Evolutionary conservation across 1,140 invertebrate genomes (phyloP).

Genomic region (Metaphire vulgaris): DNA sequence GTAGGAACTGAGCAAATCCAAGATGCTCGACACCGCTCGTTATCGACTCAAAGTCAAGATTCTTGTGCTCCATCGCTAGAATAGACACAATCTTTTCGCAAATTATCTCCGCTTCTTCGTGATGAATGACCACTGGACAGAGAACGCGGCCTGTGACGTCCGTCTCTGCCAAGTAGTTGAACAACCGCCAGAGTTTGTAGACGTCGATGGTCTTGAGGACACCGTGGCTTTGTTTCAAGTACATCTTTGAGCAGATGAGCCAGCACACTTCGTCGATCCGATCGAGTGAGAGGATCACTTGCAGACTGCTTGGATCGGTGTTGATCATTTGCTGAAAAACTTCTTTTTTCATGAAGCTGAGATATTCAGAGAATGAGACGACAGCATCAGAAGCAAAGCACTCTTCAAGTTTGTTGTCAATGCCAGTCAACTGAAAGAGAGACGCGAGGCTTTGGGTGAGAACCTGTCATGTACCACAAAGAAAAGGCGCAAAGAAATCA

Average conservation of each 20-base stretch:
- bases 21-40: conserved; percentile 47
- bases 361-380: conserved; percentile 66
- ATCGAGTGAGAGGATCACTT: conserved; percentile 55
- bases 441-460: conserved; percentile 67
- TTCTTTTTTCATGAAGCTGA: conserved; percentile 67
- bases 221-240: conserved; percentile 56
- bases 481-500: no score
- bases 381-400: conserved; percentile 59
- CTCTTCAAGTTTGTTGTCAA: conserved; percentile 70
- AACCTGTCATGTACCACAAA: conserved; percentile 63
- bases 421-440: conserved; percentile 64
- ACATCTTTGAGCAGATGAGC: conserved; percentile 65
- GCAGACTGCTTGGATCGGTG: conserved; percentile 13
- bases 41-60: conserved; percentile 15
- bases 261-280: conserved; percentile 66
- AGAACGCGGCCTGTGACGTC: conserved; percentile 36
- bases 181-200: conserved; percentile 70
- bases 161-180: conserved; percentile 65
- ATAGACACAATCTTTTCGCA: conserved; percentile 40
- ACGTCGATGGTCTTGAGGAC: conserved; percentile 61
- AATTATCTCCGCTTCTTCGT: conserved; percentile 46
- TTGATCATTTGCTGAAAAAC: conserved; percentile 60
- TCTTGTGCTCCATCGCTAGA: conserved; percentile 34
- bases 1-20: conserved; percentile 62
- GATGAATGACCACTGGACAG: conserved; percentile 39